Base-by-base conservation (phyloP, 2,888 invertebrate species). In the Ectemnius cavifrons region DNA sequence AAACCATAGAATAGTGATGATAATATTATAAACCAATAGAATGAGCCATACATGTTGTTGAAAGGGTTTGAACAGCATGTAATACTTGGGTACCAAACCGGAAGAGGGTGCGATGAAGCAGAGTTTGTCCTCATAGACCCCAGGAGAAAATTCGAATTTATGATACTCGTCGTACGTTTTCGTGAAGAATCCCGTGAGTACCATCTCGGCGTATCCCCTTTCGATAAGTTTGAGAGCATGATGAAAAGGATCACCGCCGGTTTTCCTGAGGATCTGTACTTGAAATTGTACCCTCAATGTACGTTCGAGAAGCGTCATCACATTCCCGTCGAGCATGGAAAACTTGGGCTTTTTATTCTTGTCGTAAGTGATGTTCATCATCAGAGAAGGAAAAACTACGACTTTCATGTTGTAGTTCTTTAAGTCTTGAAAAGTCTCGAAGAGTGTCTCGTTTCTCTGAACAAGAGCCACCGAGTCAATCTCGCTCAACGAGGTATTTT, bases 1-100 rank as follows among this genome's bases (percentile, higher is more conserved):
- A 0, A 78, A 28, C 87, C 87, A 87, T 0, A 86, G 8, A 0
- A 81, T 14, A 2, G 82, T 81, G 1, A 84, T 66, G 2, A 71
- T 4, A 1, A 85, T 5, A 18, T 86, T 83, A 56, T 84, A 84
- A 0, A 69, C 3, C 1, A 77, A 56, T 0, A 88, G 65, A 0
- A 79, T n/a, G 0, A 66, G 1, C 88, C 88, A 87, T 0, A 88
- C 20, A 0, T 73, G 56, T 0, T 23, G 47, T 0, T 73, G 28
- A 57, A 88, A 88, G 0, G 88, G 86, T 18, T 81, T 3, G 5
- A 87, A 59, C 0, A 84, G 84, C 84, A 86, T 84, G 18, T 84
- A 77, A 0, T 76, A 83, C 58, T 83, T 86, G 0, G 87, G 83
- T 4, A 87, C 45, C 0, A 71, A 47, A 0, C 81, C 77, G 1